Base-by-base conservation (phyloP, 2,797 vertebrate genomes). In the Hyperoplus lanceolatus region DNA sequence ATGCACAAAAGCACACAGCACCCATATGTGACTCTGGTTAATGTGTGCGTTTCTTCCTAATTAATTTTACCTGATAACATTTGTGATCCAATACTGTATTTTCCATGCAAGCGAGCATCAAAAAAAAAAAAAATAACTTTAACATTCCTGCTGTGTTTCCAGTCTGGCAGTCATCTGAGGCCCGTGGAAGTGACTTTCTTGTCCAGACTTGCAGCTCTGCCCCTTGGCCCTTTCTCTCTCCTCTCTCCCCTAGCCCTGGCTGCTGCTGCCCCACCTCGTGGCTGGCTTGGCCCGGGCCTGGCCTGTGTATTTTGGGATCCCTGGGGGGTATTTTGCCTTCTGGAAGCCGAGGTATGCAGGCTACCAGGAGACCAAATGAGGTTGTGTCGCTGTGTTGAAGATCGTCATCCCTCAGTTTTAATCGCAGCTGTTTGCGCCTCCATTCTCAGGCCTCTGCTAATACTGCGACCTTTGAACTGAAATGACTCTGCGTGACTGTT, bases 281-380 rank as follows among this genome's bases (percentile, higher is more conserved):
- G 70, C 84, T 55, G 64, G 64, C 73, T 64, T 58, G 59, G 85
- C 77, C 36, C 4, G 5, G 72, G 63, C 80, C 75, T 16, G 70
- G 82, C 73, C 73, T 63, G 73, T 88, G 81, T 93, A 91, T 94
- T 95, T 93, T 93, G 79, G 87, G 90, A 88, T 76, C 91, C 89
- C 88, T 76, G 77, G 89, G 87, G 87, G 89, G 89, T 82, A 79
- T 90, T 92, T 92, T 81, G 83, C 84, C 84, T 79, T 75, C 78
- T 85, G 87, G 91, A 90, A 93, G 93, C 90, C 43, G 60, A 88
- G 82, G 85, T 87, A 92, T 91, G 91, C 89, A 82, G 79, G 85
- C 83, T 85, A 90, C 89, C 89, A 74, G 73, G 91, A 93, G 89
- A 93, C 92, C 92, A 92, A 92, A 93, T 89, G 91, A 93, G 92